Conservation (phyloP, 2,797 vertebrate genomes). For the Kryptolebias ocellatus region DNA sequence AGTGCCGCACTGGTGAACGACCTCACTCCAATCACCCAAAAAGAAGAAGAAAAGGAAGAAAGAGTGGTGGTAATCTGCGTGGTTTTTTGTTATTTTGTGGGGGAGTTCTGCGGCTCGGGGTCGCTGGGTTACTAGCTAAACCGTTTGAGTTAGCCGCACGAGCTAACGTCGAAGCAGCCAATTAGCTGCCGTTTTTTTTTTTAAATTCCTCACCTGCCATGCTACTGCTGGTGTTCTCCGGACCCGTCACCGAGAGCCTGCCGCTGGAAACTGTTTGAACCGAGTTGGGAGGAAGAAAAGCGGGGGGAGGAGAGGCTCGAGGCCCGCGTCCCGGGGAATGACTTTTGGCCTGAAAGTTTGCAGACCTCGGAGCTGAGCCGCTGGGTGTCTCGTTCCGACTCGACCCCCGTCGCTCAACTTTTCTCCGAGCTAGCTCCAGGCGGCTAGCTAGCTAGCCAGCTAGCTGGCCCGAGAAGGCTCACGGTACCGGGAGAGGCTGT, state of each 20-base stretch:
- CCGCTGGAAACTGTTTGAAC: slow-evolving; percentile 44
- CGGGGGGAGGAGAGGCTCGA: slow-evolving; percentile 70
- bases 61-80: slow-evolving; percentile 70
- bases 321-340: slow-evolving; percentile 60
- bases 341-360: slow-evolving; percentile 79
- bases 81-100: slow-evolving; percentile 44
- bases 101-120: slow-evolving; percentile 51
- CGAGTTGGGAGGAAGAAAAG: slow-evolving; percentile 17
- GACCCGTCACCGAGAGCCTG: slow-evolving; percentile 30
- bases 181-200: slow-evolving; percentile 34
- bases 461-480: slow-evolving; percentile 49
- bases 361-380: slow-evolving; percentile 52
- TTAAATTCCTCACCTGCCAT: slow-evolving; percentile 45
- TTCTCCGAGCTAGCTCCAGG: slow-evolving; percentile 59
- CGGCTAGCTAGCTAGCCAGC: slow-evolving; percentile 34
- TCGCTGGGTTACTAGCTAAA: slow-evolving; percentile 53
- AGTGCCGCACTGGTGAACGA: slow-evolving; percentile 70
- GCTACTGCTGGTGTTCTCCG: slow-evolving; percentile 45
- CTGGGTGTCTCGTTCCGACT: slow-evolving; percentile 44
- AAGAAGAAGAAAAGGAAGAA: slow-evolving; percentile 38
- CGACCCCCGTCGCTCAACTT: slow-evolving; percentile 61
- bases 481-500: slow-evolving; percentile 9
- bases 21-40: slow-evolving; percentile 76
- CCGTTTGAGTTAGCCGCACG: slow-evolving; percentile 43
- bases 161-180: slow-evolving; percentile 46